phyloP scores from a whole-genome alignment of 2,113 vertebrate species.

The Petroica traversi region DNA sequence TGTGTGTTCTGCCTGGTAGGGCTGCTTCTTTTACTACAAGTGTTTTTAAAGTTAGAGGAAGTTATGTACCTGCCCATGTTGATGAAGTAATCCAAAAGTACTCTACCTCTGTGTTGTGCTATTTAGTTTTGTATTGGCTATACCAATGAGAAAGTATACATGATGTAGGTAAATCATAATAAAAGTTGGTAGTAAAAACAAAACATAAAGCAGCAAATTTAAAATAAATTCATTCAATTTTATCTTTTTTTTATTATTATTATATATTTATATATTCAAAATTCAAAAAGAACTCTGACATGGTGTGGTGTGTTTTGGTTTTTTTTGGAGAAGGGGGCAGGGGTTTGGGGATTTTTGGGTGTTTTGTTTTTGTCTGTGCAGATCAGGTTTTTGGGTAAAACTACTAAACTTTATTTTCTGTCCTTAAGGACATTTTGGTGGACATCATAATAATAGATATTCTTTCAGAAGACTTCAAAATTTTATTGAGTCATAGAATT shows the following conservation, averaged over 20 bases:
- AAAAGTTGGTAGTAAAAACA: neutral
- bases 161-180: neutral
- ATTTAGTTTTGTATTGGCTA: neutral
- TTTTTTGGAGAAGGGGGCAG: fast-evolving
- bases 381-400: neutral
- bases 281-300: neutral
- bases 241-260: neutral
- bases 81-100: neutral
- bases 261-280: neutral
- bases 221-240: neutral
- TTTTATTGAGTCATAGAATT: neutral
- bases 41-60: neutral
- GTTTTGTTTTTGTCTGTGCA: neutral
- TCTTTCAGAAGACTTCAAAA: neutral
- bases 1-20: no score
- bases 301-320: neutral
- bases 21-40: neutral
- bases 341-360: neutral
- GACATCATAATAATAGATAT: neutral
- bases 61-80: neutral
- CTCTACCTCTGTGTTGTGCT: neutral
- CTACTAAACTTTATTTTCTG: neutral
- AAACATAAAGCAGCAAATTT: neutral
- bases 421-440: neutral
- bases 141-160: neutral